These are phyloP conservation scores for Orestias chungarensis DNA, from an alignment of 2,797 vertebrate genomes.

Conservation along the genomic window DNA sequence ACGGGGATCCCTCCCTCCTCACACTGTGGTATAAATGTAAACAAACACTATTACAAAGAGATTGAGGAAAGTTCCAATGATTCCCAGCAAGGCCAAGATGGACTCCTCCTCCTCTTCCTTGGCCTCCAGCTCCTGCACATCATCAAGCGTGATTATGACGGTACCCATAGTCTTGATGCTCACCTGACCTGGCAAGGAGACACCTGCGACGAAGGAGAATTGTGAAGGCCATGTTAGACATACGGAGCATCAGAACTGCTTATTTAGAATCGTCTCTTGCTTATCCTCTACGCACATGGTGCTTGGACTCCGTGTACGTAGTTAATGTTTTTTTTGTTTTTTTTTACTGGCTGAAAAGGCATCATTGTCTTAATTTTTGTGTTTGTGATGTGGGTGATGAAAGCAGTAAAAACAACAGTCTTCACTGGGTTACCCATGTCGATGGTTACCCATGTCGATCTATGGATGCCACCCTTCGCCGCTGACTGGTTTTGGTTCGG, in stretches of 20 bases:
- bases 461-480: conserved; percentile 11
- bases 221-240: conserved; percentile 13
- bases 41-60: conserved; percentile 91
- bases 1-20: conserved; percentile 55
- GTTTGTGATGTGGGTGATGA: conserved; percentile 42
- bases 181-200: conserved; percentile 77
- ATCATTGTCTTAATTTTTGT: conserved; percentile 19
- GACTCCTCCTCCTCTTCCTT: conserved; percentile 93
- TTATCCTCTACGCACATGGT: neutral
- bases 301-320: too few species aligned
- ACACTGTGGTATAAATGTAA: conserved; percentile 91
- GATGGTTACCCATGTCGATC: conserved; percentile 15
- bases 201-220: conserved; percentile 69
- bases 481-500: conserved; percentile 22
- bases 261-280: conserved; percentile 4
- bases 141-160: conserved; percentile 86
- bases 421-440: too few species aligned
- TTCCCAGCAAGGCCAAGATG: conserved; percentile 88
- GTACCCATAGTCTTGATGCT: conserved; percentile 84
- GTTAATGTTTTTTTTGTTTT: too few species aligned
- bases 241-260: conserved; percentile 1
- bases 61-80: conserved; percentile 90
- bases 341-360: too few species aligned
- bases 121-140: conserved; percentile 84
- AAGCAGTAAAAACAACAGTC: too few species aligned